These are phyloP conservation scores for Sisyra nigra DNA, from an alignment of 2,888 invertebrate species.

Conservation along the genomic window DNA sequence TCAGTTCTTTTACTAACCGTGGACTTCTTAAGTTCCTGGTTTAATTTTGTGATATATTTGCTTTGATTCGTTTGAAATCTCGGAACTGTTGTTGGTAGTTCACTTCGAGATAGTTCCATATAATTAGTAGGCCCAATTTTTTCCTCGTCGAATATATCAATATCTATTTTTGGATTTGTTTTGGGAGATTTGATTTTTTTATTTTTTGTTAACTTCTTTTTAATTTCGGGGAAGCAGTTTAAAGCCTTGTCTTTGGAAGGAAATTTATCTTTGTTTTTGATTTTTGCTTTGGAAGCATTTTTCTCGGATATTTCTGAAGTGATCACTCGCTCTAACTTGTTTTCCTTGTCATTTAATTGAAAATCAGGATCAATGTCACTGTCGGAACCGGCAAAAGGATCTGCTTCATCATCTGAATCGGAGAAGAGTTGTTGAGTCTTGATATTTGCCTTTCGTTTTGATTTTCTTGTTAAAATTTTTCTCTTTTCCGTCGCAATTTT, in stretches of 20 bases:
- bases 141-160: constrained; percentile 4
- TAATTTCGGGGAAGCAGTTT: too few relatives aligned
- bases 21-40: constrained; percentile 8
- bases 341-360: neutral
- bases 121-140: constrained; percentile 19
- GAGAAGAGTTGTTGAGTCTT: too few relatives aligned
- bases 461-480: neutral
- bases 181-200: constrained; percentile 9
- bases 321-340: neutral
- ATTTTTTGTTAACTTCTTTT: constrained; percentile 8
- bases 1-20: constrained; percentile 10
- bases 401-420: constrained; percentile 23
- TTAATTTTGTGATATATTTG: neutral
- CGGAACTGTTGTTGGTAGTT: constrained; percentile 20
- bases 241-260: neutral
- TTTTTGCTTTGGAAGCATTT: neutral
- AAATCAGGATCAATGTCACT: neutral
- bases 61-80: constrained; percentile 16
- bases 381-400: neutral
- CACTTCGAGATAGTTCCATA: constrained; percentile 25
- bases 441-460: neutral
- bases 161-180: constrained; percentile 10
- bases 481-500: neutral
- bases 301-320: neutral
- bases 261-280: neutral